Conservation (phyloP, 1,140 invertebrate species). For the Steinernema khuongi region DNA sequence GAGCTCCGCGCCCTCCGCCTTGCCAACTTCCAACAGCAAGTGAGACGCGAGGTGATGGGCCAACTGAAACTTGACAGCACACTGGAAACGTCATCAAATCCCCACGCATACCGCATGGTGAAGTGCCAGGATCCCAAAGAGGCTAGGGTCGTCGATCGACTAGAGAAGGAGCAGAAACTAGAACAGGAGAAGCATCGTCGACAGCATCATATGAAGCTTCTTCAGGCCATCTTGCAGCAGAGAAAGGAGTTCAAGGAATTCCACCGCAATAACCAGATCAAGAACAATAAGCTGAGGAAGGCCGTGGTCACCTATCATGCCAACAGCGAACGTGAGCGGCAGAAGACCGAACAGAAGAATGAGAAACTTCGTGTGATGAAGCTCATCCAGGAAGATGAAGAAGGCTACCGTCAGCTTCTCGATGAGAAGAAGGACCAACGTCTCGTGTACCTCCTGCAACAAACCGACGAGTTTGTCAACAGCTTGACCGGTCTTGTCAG, state of each 20-base stretch:
- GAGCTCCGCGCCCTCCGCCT: conserved; percentile 85
- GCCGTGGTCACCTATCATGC: conserved; percentile 90
- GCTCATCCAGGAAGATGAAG: conserved; percentile 77
- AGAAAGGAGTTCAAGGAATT: conserved; percentile 24
- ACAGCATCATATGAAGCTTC: conserved; percentile 71
- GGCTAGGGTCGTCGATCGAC: conserved; percentile 89
- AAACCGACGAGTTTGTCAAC: conserved; percentile 95
- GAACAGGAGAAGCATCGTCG: conserved; percentile 89
- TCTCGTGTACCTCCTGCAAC: conserved; percentile 88
- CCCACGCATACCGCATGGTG: conserved; percentile 89
- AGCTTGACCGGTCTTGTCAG: conserved; percentile 67
- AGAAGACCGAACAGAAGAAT: conserved; percentile 95
- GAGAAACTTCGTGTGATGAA: conserved; percentile 96
- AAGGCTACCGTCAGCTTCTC: conserved; percentile 79
- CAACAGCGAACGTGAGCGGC: conserved; percentile 93
- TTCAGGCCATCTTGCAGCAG: conserved; percentile 19
- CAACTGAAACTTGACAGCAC: conserved; percentile 87
- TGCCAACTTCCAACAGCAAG: conserved; percentile 82
- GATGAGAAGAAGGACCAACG: conserved; percentile 99
- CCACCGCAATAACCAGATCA: conserved; percentile 72
- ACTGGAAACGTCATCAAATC: conserved; percentile 88
- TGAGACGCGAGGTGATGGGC: conserved; percentile 69
- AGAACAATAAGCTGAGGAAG: conserved; percentile 82
- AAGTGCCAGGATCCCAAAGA: conserved; percentile 90
- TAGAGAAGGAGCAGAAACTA: conserved; percentile 96